Base-by-base conservation (phyloP, 2,797 vertebrate species). In the Ptychobarbus kaznakovi region DNA sequence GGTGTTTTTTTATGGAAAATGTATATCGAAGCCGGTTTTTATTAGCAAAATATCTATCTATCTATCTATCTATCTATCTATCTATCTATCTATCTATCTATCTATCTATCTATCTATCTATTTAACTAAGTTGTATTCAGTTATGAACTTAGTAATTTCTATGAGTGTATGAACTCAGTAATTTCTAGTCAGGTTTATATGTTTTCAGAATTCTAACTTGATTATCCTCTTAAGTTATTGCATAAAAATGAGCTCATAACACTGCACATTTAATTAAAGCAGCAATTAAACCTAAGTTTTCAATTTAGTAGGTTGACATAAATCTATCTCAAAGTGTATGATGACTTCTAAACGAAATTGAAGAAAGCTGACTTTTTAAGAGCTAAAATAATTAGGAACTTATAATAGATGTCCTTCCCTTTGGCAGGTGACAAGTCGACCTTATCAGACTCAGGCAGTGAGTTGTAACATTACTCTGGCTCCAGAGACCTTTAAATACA, bases 401-500 rank as follows among this genome's bases (percentile, higher is more conserved):
- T 70, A 15, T 70, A 18, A 35, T 68, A 82, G 70, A 72, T 22
- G 38, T 46, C 15, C 58, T 76, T 78, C 49, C 76, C 46, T 79
- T 84, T 86, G 75, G n/a, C 86, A 91, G 89, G 88, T 89, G 85
- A 89, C 73, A 49, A 75, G 51, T 84, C 77, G 73, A 90, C 86
- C 84, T 83, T 85, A 77, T 87, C 83, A 83, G 80, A 85, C 88
- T 90, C 76, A 51, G 81, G 66, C 85, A 53, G 44, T 88, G 87
- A 83, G 56, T 70, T 56, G 94, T 94, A 95, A 96, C 91, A 90
- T 86, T 91, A 95, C 86, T 92, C 91, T 83, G 66, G 86, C 32
- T 77, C 90, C 88, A 89, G 89, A 93, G 92, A 93, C 90, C 95
- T 95, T 95, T 95, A 96, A 96, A 96, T 96, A 96, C 91, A 95